Evolutionary conservation across 2,113 vertebrate species (phyloP).

Genomic region (Orientallactaga bullata): DNA sequence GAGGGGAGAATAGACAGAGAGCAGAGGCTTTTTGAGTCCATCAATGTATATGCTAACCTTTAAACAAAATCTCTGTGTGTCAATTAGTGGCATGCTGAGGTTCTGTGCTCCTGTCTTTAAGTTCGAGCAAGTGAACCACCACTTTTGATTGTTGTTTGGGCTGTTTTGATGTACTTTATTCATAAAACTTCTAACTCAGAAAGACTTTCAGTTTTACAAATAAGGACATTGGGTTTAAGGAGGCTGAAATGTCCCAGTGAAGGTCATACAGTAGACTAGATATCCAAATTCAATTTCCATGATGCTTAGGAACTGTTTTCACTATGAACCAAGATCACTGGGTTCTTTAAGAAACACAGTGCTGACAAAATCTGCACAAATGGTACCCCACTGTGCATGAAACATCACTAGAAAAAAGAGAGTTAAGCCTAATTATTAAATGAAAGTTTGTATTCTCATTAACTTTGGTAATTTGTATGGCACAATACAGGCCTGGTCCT

Average conservation of each 20-base stretch:
- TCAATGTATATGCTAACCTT: accelerated
- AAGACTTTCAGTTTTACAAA: background rate
- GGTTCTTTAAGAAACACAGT: background rate
- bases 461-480: constrained; percentile 17
- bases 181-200: background rate
- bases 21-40: background rate
- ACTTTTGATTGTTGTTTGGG: background rate
- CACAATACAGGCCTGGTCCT: too few relatives aligned
- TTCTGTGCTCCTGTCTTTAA: background rate
- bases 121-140: background rate
- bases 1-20: too few relatives aligned
- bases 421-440: background rate
- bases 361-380: background rate
- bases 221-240: background rate
- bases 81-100: too few relatives aligned
- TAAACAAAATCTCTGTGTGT: background rate
- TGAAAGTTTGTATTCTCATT: background rate
- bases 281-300: background rate
- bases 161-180: background rate
- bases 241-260: background rate
- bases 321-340: constrained; percentile 10
- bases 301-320: constrained; percentile 45
- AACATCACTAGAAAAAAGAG: background rate
- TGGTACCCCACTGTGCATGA: background rate
- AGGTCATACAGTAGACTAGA: background rate